These are phyloP conservation scores for Ardeotis arabs DNA, from an alignment of 2,113 vertebrate genomes.

Conservation along the genomic window DNA sequence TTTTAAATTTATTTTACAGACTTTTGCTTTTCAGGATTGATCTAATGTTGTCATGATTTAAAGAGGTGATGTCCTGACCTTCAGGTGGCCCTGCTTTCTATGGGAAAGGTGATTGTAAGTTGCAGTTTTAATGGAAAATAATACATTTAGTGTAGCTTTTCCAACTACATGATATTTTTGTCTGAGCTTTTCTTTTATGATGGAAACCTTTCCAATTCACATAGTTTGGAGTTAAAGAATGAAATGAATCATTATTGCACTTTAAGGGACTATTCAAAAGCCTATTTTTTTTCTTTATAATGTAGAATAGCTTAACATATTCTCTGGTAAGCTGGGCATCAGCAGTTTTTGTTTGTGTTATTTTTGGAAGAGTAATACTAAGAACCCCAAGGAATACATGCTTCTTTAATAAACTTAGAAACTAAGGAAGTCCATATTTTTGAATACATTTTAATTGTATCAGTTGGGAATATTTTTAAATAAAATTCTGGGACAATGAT, in stretches of 20 bases:
- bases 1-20: neutral
- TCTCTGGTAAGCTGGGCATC: neutral
- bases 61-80: neutral
- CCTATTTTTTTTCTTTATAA: neutral
- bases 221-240: neutral
- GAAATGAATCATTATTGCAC: neutral
- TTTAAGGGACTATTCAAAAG: neutral
- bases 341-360: neutral
- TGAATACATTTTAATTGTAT: neutral
- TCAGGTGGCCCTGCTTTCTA: neutral
- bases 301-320: neutral
- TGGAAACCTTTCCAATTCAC: neutral
- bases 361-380: neutral
- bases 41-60: neutral
- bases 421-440: neutral
- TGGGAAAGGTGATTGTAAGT: neutral
- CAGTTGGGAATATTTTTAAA: slow-evolving; percentile 24
- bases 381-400: neutral
- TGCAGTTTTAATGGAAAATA: neutral
- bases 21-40: neutral
- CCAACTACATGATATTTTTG: neutral
- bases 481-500: neutral
- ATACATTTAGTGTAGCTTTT: neutral
- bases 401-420: neutral
- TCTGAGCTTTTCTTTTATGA: neutral